A percentile compares a stretch with the other conserved stretches of the same genome.
Evolutionary conservation across 2,888 invertebrate species (phyloP).

Genomic region (Clostera curtula): DNA sequence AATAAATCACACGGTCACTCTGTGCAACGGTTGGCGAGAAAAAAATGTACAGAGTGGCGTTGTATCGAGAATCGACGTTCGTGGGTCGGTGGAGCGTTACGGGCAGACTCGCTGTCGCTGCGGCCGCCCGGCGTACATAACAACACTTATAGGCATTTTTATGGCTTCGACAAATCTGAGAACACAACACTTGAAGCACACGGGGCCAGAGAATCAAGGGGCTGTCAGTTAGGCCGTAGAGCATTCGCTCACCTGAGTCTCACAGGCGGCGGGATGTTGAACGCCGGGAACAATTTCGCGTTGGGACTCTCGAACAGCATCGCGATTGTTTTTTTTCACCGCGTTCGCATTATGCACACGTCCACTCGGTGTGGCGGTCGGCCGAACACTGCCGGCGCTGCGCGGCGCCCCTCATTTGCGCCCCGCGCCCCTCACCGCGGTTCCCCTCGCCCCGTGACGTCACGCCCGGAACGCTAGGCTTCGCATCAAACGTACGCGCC

Average conservation of each 20-base stretch:
- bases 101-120: slow-evolving; percentile 42
- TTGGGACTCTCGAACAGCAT: slow-evolving; percentile 85
- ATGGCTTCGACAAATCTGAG: slow-evolving; percentile 43
- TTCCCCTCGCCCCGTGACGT: slow-evolving; percentile 53
- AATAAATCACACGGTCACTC: slow-evolving; percentile 12
- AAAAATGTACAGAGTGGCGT: slow-evolving; percentile 32
- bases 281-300: slow-evolving; percentile 80
- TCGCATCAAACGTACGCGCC: slow-evolving; percentile 35
- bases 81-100: slow-evolving; percentile 38
- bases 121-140: slow-evolving; percentile 33
- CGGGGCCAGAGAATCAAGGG: slow-evolving; percentile 9
- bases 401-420: slow-evolving; percentile 29
- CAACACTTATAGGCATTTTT: slow-evolving; percentile 48
- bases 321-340: slow-evolving; percentile 60
- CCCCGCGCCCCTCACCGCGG: slow-evolving; percentile 27
- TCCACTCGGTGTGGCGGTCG: slow-evolving; percentile 47
- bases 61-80: slow-evolving; percentile 61
- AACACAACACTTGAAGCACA: slow-evolving; percentile 37
- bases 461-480: slow-evolving; percentile 42
- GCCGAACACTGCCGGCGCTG: slow-evolving; percentile 52
- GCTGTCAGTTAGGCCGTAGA: too few species aligned
- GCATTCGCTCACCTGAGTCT: slow-evolving; percentile 74
- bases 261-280: slow-evolving; percentile 83
- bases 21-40: slow-evolving; percentile 10
- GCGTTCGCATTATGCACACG: slow-evolving; percentile 53